Evolutionary conservation across 2,888 invertebrate genomes (phyloP).

Genomic region (Chalcis sispes): DNA sequence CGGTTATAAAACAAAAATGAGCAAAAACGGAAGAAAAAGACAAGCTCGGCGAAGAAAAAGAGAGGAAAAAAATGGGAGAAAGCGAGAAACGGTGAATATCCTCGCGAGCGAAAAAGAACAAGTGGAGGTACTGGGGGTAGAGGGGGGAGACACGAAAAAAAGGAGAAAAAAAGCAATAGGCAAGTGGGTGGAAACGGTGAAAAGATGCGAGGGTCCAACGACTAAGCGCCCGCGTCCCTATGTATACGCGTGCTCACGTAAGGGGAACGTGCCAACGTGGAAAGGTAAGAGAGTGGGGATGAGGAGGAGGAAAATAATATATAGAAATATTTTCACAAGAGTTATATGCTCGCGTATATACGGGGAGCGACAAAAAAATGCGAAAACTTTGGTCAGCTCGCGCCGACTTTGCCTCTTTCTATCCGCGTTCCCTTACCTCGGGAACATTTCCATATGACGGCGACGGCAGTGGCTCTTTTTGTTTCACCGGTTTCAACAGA

Average conservation of each 20-base stretch:
- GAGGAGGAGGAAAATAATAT: conserved; percentile 64
- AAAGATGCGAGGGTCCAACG: no score
- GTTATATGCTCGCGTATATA: no score
- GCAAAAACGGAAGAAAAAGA: conserved; percentile 9
- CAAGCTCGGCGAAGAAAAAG: not conserved
- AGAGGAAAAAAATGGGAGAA: not conserved
- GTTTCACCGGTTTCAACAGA: conserved; percentile 57
- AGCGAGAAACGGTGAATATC: no score
- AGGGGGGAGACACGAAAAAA: no score
- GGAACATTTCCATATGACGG: conserved; percentile 44
- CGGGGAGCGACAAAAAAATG: conserved; percentile 70
- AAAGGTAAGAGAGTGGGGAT: no score
- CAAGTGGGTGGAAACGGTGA: not conserved
- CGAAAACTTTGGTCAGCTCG: conserved; percentile 69
- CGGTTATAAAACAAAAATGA: conserved; percentile 32
- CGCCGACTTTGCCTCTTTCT: no score
- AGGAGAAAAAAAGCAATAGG: no score
- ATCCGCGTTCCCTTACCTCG: conserved; percentile 42
- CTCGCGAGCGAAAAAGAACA: no score
- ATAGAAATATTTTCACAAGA: conserved; percentile 74
- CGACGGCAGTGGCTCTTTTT: conserved; percentile 58
- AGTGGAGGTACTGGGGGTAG: no score
- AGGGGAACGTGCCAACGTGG: no score
- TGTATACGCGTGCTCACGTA: not conserved
- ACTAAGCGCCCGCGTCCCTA: no score